A percentile compares a stretch with the other conserved stretches of the same genome.
phyloP scores from a whole-genome alignment of 2,113 vertebrate genomes.

The Prunella himalayana region DNA sequence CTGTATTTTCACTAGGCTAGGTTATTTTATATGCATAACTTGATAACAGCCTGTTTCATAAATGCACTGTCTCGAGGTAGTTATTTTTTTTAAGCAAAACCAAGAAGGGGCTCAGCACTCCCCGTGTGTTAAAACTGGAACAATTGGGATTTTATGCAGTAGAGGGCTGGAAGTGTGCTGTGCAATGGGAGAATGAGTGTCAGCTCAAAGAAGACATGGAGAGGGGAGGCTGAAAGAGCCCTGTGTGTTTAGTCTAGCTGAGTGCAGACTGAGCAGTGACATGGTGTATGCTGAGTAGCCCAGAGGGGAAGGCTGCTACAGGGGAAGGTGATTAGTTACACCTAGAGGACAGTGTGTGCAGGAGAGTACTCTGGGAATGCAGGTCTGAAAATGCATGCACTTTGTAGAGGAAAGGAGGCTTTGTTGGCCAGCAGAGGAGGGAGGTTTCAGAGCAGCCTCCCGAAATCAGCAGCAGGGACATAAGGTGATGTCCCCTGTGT shows the following conservation, averaged over 20 bases:
- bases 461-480: not conserved
- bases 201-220: not conserved
- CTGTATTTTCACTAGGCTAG: not conserved
- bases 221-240: not conserved
- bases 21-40: not conserved
- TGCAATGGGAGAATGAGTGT: not conserved
- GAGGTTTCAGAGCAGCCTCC: not conserved
- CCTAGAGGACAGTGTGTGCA: not conserved
- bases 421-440: not conserved
- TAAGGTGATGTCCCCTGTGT: not conserved
- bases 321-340: not conserved
- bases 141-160: not conserved
- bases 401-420: not conserved
- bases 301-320: not conserved
- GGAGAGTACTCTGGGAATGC: not conserved
- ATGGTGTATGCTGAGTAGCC: accelerated
- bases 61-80: not conserved
- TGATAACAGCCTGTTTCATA: not conserved
- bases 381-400: not conserved
- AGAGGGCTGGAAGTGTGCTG: not conserved
- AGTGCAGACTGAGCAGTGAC: not conserved
- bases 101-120: not conserved
- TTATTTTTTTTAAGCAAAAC: not conserved
- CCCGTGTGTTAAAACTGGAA: not conserved
- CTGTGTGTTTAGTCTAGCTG: slow-evolving; percentile 4